phyloP scores from a whole-genome alignment of 2,113 vertebrate species.

The Amphiprion percula region DNA sequence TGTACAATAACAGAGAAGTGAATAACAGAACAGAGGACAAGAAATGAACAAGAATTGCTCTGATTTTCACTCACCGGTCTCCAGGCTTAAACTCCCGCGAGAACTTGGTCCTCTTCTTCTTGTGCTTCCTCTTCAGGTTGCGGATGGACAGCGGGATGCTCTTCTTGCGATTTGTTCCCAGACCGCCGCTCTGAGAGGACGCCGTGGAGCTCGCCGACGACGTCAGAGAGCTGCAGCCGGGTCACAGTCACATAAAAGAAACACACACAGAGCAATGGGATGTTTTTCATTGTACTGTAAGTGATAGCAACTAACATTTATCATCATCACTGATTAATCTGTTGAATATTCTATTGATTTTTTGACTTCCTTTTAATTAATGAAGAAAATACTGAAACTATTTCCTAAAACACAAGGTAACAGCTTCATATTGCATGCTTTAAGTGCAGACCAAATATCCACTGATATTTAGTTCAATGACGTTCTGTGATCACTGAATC shows the following conservation, averaged over 20 bases:
- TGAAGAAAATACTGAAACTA: too few relatives aligned
- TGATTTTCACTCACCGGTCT: slow-evolving; percentile 87
- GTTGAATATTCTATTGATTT: too few relatives aligned
- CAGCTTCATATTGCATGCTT: not conserved
- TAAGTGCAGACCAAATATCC: too few relatives aligned
- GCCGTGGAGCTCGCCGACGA: slow-evolving; percentile 97
- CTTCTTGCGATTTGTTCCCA: slow-evolving; percentile 90
- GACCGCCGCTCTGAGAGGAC: slow-evolving; percentile 93
- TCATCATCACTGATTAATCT: not conserved
- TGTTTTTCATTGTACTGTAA: not conserved
- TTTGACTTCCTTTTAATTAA: too few relatives aligned
- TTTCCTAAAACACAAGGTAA: not conserved
- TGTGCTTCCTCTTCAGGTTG: slow-evolving; percentile 97
- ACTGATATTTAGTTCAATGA: too few relatives aligned
- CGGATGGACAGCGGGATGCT: slow-evolving; percentile 97
- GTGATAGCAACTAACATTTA: not conserved
- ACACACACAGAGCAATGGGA: not conserved
- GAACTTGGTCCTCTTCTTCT: slow-evolving; percentile 97
- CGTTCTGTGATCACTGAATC: too few relatives aligned
- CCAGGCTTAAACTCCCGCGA: slow-evolving; percentile 95
- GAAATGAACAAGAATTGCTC: not conserved
- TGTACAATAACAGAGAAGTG: not conserved
- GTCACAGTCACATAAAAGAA: not conserved
- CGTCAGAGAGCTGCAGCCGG: slow-evolving; percentile 88
- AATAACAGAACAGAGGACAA: not conserved